Evolutionary conservation across 2,113 vertebrate species (phyloP).

Genomic region (Megatriorchis doriae): DNA sequence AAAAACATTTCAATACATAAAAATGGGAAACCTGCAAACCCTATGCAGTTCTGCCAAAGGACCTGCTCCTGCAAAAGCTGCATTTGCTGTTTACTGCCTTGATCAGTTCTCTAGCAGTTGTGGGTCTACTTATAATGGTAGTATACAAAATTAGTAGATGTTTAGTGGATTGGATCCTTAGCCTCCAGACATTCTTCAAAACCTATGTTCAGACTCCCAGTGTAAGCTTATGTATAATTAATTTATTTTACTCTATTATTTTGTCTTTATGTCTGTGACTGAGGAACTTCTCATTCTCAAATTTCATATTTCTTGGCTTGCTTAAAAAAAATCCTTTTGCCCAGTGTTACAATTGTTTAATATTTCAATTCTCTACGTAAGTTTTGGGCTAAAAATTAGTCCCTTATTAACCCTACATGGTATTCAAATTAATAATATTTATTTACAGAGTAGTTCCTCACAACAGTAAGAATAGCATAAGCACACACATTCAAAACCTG

Average conservation of each 20-base stretch:
- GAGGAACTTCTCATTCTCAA: background rate
- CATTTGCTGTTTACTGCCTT: background rate
- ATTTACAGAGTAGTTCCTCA: background rate
- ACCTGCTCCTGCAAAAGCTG: background rate
- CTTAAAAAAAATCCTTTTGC: background rate
- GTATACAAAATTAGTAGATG: background rate
- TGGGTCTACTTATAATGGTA: background rate
- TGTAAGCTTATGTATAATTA: background rate
- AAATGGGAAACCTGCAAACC: background rate
- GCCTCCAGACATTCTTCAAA: background rate
- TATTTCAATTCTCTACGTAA: background rate
- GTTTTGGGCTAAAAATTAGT: background rate
- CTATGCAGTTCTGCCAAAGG: background rate
- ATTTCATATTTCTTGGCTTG: background rate
- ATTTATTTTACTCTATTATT: background rate
- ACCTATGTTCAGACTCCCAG: background rate
- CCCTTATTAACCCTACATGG: background rate
- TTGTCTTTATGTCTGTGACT: background rate
- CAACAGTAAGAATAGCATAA: background rate
- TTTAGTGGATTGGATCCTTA: background rate
- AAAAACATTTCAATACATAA: background rate
- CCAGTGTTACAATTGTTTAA: background rate
- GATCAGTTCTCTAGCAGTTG: background rate
- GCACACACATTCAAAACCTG: background rate
- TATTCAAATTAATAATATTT: background rate